Percentiles rank a stretch among this genome's conserved stretches.
These are phyloP conservation scores for Distichodus sexfasciatus DNA, from an alignment of 2,797 vertebrate species.

Conservation along the genomic window DNA sequence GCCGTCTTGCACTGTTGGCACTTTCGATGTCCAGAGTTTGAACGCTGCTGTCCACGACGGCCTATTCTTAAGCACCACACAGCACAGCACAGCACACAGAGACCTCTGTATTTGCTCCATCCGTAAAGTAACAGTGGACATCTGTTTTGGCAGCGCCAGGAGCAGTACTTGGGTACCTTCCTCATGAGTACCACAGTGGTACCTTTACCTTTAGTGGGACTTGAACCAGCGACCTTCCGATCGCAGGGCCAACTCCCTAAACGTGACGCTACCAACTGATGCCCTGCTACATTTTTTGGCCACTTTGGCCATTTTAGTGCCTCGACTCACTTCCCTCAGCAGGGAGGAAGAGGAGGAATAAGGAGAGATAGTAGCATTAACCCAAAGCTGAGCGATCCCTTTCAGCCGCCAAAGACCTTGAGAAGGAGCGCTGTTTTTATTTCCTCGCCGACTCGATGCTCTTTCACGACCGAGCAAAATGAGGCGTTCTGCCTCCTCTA, in stretches of 20 bases:
- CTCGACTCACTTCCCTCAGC: not conserved
- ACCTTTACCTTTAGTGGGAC: too few species aligned
- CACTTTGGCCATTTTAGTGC: not conserved
- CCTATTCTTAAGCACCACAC: constrained; percentile 5
- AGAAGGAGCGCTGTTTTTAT: constrained; percentile 33
- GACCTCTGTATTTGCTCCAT: too few species aligned
- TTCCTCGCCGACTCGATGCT: constrained; percentile 12
- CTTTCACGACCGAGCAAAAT: constrained; percentile 39
- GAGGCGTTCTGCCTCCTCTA: constrained; percentile 27
- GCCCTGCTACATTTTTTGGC: too few species aligned
- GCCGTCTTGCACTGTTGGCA: not conserved
- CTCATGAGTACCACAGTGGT: too few species aligned
- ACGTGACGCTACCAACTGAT: too few species aligned
- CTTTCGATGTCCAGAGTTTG: not conserved
- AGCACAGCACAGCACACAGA: too few species aligned
- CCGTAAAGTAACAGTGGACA: too few species aligned
- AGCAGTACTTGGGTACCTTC: too few species aligned
- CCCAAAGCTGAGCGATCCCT: not conserved
- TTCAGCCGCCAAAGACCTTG: constrained; percentile 13
- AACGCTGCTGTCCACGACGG: not conserved
- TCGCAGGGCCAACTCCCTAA: too few species aligned
- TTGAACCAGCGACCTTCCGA: too few species aligned
- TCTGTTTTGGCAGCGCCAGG: too few species aligned
- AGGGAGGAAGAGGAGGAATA: not conserved
- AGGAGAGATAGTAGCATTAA: not conserved